Conservation (phyloP, 2,888 invertebrate genomes). For the Antheraea yamamai region DNA sequence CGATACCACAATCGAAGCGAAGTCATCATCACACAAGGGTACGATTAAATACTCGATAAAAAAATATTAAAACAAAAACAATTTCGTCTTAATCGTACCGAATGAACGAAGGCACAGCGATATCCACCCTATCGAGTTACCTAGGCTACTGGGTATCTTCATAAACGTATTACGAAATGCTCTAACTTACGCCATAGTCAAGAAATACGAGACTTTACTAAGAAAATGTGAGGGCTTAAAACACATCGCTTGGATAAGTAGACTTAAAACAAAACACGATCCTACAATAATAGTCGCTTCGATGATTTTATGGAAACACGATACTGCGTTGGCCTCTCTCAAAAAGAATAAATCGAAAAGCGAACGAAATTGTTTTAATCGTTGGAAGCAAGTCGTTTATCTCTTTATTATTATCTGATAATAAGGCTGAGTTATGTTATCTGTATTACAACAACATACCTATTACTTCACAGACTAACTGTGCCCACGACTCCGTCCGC, state of each 20-base stretch:
- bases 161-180: slow-evolving; percentile 38
- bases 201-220: slow-evolving; percentile 34
- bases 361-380: slow-evolving; percentile 81
- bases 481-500: too few species aligned
- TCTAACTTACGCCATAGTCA: slow-evolving; percentile 33
- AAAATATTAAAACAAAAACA: slow-evolving; percentile 69
- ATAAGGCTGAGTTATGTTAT: slow-evolving; percentile 28
- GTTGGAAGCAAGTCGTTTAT: slow-evolving; percentile 66
- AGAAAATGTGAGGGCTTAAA: slow-evolving; percentile 32
- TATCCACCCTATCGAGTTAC: slow-evolving; percentile 80
- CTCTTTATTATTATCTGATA: slow-evolving; percentile 53
- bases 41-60: slow-evolving; percentile 44
- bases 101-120: slow-evolving; percentile 76
- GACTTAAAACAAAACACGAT: slow-evolving; percentile 59
- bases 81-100: slow-evolving; percentile 76
- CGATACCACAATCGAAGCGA: slow-evolving; percentile 26
- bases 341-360: slow-evolving; percentile 74
- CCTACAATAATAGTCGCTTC: slow-evolving; percentile 76
- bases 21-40: slow-evolving; percentile 34
- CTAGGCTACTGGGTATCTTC: slow-evolving; percentile 80
- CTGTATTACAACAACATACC: neutral
- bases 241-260: slow-evolving; percentile 26
- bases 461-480: too few species aligned
- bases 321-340: slow-evolving; percentile 78
- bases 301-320: slow-evolving; percentile 81